These are phyloP conservation scores for Drosophila emarginata DNA, from an alignment of 2,888 invertebrate genomes.

Conservation along the genomic window DNA sequence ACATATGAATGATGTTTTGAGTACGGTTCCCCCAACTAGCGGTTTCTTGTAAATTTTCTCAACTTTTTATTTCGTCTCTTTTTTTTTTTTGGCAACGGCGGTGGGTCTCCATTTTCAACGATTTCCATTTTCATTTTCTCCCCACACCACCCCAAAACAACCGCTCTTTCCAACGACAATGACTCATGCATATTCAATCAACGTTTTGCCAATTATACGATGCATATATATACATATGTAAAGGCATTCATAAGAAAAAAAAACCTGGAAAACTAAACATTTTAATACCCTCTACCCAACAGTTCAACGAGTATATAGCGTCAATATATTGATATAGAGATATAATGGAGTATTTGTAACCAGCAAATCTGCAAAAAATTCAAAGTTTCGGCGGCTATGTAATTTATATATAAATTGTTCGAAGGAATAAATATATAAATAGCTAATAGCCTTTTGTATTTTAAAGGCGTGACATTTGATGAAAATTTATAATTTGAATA, in stretches of 20 bases:
- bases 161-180: constrained; percentile 33
- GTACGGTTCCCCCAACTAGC: constrained; percentile 49
- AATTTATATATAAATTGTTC: too few relatives aligned
- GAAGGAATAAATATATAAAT: too few relatives aligned
- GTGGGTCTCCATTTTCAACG: constrained; percentile 57
- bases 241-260: neutral
- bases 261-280: constrained; percentile 20
- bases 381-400: too few relatives aligned
- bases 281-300: neutral
- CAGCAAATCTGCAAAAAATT: too few relatives aligned
- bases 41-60: constrained; percentile 50
- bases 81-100: constrained; percentile 47
- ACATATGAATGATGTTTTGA: constrained; percentile 73
- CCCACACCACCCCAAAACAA: constrained; percentile 33
- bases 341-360: too few relatives aligned
- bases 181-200: constrained; percentile 77
- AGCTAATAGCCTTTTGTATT: too few relatives aligned
- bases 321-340: too few relatives aligned
- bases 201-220: constrained; percentile 72
- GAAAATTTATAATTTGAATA: too few relatives aligned
- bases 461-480: too few relatives aligned
- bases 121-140: constrained; percentile 29
- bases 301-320: neutral
- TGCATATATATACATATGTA: constrained; percentile 68
- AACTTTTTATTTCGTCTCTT: neutral